phyloP scores from a whole-genome alignment of 2,797 vertebrate species.

The Atherinosoma microstoma region DNA sequence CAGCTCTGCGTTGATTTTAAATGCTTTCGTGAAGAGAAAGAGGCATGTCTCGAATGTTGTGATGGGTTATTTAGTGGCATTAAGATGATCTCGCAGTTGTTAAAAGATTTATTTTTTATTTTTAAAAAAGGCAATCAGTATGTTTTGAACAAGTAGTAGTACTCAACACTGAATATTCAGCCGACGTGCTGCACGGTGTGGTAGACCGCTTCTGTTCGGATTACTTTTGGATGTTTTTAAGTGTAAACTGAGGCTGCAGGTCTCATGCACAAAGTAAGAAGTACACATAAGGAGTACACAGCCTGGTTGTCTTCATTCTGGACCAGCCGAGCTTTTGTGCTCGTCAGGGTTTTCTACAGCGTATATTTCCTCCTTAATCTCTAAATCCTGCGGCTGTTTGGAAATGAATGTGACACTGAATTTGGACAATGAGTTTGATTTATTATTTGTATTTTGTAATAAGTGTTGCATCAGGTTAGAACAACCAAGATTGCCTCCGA shows the following conservation, averaged over 20 bases:
- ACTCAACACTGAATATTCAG: conserved; percentile 73
- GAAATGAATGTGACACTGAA: conserved; percentile 32
- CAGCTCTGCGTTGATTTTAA: conserved; percentile 42
- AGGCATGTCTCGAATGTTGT: conserved; percentile 56
- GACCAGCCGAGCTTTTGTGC: conserved; percentile 44
- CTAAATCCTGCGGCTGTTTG: conserved; percentile 14
- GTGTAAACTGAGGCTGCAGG: conserved; percentile 30
- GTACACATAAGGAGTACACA: not conserved
- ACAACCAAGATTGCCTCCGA: conserved; percentile 58
- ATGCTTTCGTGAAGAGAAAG: conserved; percentile 24
- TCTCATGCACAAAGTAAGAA: conserved; percentile 45
- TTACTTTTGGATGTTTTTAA: not conserved
- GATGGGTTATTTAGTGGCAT: conserved; percentile 57
- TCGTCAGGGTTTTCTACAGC: conserved; percentile 63
- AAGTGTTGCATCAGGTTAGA: conserved; percentile 51
- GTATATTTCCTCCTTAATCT: conserved; percentile 45
- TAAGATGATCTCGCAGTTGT: conserved; percentile 42
- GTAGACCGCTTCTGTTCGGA: not conserved
- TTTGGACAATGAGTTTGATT: conserved; percentile 16
- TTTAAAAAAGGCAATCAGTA: conserved; percentile 33
- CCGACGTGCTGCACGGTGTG: conserved; percentile 19
- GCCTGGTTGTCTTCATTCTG: conserved; percentile 8
- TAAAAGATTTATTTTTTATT: not conserved
- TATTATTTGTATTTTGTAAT: conserved; percentile 25
- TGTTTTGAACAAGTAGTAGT: conserved; percentile 36